phyloP scores from a whole-genome alignment of 2,113 vertebrate species.

The Melierax canorus region DNA sequence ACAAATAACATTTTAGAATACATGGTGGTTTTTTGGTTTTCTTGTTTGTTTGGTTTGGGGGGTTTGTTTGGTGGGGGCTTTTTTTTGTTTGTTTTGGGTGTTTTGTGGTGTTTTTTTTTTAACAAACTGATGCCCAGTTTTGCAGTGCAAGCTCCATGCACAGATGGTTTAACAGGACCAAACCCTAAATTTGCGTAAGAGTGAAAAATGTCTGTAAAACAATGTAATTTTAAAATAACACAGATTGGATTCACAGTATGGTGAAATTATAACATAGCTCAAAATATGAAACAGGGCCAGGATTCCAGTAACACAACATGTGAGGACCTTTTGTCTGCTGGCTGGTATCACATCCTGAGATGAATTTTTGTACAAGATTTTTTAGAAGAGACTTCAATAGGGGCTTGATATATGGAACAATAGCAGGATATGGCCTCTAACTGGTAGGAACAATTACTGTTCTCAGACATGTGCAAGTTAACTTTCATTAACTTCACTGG shows the following conservation, averaged over 20 bases:
- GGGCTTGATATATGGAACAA: constrained; percentile 40
- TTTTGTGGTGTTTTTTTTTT: not conserved
- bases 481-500: constrained; percentile 41
- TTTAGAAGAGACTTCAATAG: constrained; percentile 35
- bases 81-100: not conserved
- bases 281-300: not conserved
- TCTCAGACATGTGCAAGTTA: constrained; percentile 33
- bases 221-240: constrained; percentile 26
- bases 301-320: constrained; percentile 22
- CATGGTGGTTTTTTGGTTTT: not conserved
- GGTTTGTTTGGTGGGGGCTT: not conserved
- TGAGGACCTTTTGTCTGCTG: constrained; percentile 38
- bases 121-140: not conserved
- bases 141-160: not conserved
- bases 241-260: not conserved
- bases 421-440: constrained; percentile 56
- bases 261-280: not conserved
- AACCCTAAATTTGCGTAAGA: not conserved
- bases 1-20: not conserved
- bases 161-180: not conserved
- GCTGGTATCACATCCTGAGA: constrained; percentile 46
- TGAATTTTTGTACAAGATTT: constrained; percentile 9
- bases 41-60: not conserved
- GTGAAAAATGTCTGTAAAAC: not conserved
- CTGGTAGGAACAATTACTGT: constrained; percentile 30